Percentiles rank a stretch among this genome's conserved stretches.
These are phyloP conservation scores for Eumaeus atala DNA, from an alignment of 1,140 invertebrate genomes.

Conservation along the genomic window DNA sequence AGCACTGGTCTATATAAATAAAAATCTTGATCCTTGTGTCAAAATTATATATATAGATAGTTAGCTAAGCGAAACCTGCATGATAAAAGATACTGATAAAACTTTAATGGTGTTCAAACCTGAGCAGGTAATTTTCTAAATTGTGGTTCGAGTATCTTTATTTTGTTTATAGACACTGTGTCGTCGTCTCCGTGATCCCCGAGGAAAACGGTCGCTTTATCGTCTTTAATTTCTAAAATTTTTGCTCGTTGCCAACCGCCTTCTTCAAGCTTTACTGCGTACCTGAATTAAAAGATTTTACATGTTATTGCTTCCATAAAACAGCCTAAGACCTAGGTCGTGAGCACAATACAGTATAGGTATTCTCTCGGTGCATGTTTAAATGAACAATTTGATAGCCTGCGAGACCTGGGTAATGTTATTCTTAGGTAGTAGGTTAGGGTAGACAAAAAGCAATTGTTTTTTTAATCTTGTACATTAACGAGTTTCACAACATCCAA, in stretches of 20 bases:
- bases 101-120: conserved; percentile 40
- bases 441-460: too few relatives aligned
- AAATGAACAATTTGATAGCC: too few relatives aligned
- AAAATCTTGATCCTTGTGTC: too few relatives aligned
- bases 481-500: too few relatives aligned
- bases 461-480: too few relatives aligned
- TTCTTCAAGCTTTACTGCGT: conserved; percentile 75
- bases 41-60: too few relatives aligned
- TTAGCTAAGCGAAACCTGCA: too few relatives aligned
- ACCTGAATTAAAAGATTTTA: conserved; percentile 55
- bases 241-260: conserved; percentile 77
- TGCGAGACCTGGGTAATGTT: too few relatives aligned
- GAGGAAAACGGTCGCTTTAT: conserved; percentile 74
- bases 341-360: too few relatives aligned
- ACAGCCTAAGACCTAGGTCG: not conserved
- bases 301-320: not conserved
- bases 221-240: conserved; percentile 66
- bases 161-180: conserved; percentile 51
- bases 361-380: too few relatives aligned
- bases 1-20: too few relatives aligned
- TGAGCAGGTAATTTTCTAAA: conserved; percentile 77
- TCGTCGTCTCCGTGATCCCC: conserved; percentile 79
- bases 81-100: not conserved
- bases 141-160: conserved; percentile 74
- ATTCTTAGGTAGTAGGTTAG: too few relatives aligned